Percentiles rank a stretch among this genome's conserved stretches.
Evolutionary conservation across 2,888 invertebrate species (phyloP).

Genomic region (Epinotia demarniana): DNA sequence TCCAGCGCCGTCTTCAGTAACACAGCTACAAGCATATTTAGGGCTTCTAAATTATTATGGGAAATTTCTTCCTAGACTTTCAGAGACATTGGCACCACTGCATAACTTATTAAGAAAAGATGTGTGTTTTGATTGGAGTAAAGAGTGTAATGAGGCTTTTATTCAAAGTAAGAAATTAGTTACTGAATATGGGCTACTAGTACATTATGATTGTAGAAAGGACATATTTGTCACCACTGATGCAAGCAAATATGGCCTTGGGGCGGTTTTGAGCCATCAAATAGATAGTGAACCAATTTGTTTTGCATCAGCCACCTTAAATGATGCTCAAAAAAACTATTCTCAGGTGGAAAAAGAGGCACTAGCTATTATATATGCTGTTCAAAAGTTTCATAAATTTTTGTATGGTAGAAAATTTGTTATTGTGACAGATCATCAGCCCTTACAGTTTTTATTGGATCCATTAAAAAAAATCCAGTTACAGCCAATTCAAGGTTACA

Average conservation of each 20-base stretch:
- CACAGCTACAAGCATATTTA: constrained; percentile 30
- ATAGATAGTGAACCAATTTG: no score
- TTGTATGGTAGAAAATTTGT: constrained; percentile 41
- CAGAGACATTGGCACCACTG: constrained; percentile 23
- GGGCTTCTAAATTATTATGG: constrained; percentile 40
- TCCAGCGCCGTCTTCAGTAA: constrained; percentile 7
- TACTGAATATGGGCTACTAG: no score
- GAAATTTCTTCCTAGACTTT: constrained; percentile 26
- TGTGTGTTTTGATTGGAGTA: constrained; percentile 14
- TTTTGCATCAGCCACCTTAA: constrained; percentile 30
- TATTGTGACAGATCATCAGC: constrained; percentile 44
- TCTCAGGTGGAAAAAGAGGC: constrained; percentile 45
- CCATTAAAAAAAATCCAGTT: constrained; percentile 38
- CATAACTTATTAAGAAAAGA: constrained; percentile 32
- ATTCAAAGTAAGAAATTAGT: no score
- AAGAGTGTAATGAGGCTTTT: no score
- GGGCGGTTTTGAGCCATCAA: no score
- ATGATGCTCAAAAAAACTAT: constrained; percentile 43
- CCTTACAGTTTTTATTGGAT: constrained; percentile 43
- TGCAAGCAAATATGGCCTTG: no score
- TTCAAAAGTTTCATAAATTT: constrained; percentile 46
- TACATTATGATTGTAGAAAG: no score
- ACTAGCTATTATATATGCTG: constrained; percentile 45
- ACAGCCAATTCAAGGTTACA: constrained; percentile 39
- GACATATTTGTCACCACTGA: no score